Evolutionary conservation across 2,888 invertebrate genomes (phyloP).

Genomic region (Tiphia femorata): DNA sequence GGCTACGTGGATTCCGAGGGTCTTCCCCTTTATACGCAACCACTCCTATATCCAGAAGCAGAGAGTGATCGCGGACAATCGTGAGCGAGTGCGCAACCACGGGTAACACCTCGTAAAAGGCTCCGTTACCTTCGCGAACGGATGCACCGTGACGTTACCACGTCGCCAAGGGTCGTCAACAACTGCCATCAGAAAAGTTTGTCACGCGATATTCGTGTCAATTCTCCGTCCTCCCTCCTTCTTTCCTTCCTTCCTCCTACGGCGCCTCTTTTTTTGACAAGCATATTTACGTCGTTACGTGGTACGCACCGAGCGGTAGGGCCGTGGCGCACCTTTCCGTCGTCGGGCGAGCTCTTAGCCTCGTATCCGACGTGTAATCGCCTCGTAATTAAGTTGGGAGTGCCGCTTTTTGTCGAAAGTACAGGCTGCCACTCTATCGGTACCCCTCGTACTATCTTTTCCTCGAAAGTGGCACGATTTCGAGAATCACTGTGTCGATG

Average conservation of each 20-base stretch:
- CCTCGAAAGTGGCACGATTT: not conserved
- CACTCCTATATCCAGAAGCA: too few relatives aligned
- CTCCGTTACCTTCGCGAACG: too few relatives aligned
- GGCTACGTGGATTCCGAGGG: not conserved
- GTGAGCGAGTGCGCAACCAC: too few relatives aligned
- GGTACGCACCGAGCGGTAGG: too few relatives aligned
- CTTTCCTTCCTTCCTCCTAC: not conserved
- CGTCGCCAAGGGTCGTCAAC: too few relatives aligned
- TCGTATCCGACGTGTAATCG: conserved; percentile 38
- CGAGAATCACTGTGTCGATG: not conserved
- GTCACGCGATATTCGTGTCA: too few relatives aligned
- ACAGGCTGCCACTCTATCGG: not conserved
- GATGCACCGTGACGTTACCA: too few relatives aligned
- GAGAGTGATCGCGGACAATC: not conserved
- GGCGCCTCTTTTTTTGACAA: not conserved
- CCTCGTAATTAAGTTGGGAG: conserved; percentile 50
- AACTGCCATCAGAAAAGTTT: too few relatives aligned
- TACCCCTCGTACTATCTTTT: not conserved
- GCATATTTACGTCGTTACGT: not conserved
- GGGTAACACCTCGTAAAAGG: not conserved
- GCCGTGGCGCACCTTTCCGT: too few relatives aligned
- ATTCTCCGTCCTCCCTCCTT: not conserved
- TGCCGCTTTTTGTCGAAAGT: conserved; percentile 36
- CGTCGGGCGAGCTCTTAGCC: conserved; percentile 2
- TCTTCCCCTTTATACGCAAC: too few relatives aligned